Conservation (phyloP, 2,888 invertebrate species). For the Lacanobia oleracea region DNA sequence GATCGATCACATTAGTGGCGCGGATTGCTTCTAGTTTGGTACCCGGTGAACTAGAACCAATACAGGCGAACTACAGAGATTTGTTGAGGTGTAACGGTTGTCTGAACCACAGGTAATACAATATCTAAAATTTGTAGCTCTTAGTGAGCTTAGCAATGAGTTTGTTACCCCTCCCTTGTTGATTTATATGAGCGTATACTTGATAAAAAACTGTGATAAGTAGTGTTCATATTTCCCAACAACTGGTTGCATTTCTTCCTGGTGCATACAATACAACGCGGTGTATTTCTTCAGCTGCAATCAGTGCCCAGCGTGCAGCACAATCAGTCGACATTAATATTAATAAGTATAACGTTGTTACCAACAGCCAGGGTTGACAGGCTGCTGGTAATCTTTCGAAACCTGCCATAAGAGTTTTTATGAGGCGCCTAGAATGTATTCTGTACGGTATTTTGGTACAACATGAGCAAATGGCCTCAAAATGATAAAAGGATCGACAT, state of each 20-base stretch:
- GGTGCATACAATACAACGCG: neutral
- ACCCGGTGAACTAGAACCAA: neutral
- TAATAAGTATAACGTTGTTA: constrained; percentile 32
- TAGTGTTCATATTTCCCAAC: neutral
- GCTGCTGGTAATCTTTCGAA: no score
- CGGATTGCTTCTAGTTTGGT: constrained; percentile 10
- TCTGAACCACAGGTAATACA: no score
- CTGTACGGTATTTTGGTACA: no score
- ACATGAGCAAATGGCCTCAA: no score
- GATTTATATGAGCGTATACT: neutral
- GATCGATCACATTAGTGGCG: constrained; percentile 24
- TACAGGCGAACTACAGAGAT: neutral
- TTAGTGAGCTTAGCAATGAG: no score
- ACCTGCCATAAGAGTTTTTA: no score
- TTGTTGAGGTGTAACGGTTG: no score
- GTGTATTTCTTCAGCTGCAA: constrained; percentile 29
- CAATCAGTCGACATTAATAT: constrained; percentile 48
- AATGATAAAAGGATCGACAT: no score
- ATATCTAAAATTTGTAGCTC: no score
- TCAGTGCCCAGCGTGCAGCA: constrained; percentile 12
- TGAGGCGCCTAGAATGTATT: no score
- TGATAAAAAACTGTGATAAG: neutral
- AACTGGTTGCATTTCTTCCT: neutral
- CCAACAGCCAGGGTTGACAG: constrained; percentile 26
- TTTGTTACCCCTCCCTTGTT: neutral